phyloP scores from a whole-genome alignment of 1,140 invertebrate species.

The Melipona quadrifasciata region DNA sequence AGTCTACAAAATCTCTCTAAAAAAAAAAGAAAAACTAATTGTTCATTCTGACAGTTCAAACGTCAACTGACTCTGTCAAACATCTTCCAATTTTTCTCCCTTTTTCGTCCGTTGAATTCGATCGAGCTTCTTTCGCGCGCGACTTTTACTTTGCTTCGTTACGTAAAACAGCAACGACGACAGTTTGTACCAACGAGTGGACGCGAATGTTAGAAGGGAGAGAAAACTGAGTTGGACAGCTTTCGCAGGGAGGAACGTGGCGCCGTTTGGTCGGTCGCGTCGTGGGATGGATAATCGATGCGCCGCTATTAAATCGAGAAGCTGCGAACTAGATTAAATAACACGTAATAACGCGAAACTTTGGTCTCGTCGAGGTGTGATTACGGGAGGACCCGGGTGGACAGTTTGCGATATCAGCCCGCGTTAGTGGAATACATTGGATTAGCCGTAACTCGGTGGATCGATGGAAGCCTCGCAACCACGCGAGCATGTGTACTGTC shows the following conservation, averaged over 20 bases:
- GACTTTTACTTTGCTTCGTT: no score
- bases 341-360: neutral
- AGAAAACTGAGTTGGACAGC: no score
- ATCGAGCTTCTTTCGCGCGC: no score
- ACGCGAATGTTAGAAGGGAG: neutral
- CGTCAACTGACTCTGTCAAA: no score
- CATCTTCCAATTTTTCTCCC: no score
- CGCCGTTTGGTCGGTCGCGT: neutral
- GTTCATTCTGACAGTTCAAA: no score
- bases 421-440: neutral
- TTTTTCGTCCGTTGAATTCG: no score
- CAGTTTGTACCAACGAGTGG: neutral
- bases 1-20: no score
- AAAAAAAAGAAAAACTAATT: no score
- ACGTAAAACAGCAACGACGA: neutral
- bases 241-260: neutral
- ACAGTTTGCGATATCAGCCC: neutral
- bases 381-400: neutral
- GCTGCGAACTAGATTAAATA: neutral
- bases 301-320: neutral
- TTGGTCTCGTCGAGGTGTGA: neutral
- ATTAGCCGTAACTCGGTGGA: constrained; percentile 16
- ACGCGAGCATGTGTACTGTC: neutral
- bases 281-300: neutral
- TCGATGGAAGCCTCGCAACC: constrained; percentile 46